Evolutionary conservation across 2,797 vertebrate species (phyloP).

Genomic region (Lithobates pipiens): DNA sequence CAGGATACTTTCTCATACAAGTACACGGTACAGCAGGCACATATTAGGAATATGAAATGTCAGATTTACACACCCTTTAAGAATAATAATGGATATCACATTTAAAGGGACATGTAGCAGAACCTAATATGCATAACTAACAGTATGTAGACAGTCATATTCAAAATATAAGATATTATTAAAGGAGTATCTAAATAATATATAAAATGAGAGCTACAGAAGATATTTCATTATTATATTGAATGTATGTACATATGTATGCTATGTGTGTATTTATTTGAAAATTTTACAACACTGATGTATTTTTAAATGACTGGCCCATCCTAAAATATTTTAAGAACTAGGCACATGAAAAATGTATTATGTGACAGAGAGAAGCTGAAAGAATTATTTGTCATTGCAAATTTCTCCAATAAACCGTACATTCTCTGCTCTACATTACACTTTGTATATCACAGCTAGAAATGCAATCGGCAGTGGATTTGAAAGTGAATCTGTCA

Average conservation of each 20-base stretch:
- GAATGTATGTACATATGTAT: not conserved
- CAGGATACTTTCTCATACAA: too few species aligned
- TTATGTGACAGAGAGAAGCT: not conserved
- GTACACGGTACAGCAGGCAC: too few species aligned
- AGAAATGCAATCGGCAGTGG: slow-evolving; percentile 35
- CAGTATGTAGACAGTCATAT: too few species aligned
- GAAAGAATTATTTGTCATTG: slow-evolving; percentile 13
- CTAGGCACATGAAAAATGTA: slow-evolving; percentile 3
- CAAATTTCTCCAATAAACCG: slow-evolving; percentile 37
- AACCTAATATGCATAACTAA: too few species aligned
- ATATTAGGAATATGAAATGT: too few species aligned
- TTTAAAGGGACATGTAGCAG: too few species aligned
- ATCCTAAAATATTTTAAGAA: not conserved
- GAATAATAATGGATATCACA: too few species aligned
- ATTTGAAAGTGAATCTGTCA: slow-evolving; percentile 44
- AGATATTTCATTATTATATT: too few species aligned
- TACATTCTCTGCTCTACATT: slow-evolving; percentile 5
- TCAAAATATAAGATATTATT: too few species aligned
- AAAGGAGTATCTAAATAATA: too few species aligned
- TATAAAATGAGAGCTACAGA: too few species aligned
- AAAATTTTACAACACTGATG: not conserved
- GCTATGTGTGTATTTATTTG: not conserved
- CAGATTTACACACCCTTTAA: too few species aligned
- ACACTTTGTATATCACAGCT: slow-evolving; percentile 12
- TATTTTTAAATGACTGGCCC: not conserved